These are phyloP conservation scores for Micrasema minimum DNA, from an alignment of 1,140 invertebrate species.

Conservation along the genomic window DNA sequence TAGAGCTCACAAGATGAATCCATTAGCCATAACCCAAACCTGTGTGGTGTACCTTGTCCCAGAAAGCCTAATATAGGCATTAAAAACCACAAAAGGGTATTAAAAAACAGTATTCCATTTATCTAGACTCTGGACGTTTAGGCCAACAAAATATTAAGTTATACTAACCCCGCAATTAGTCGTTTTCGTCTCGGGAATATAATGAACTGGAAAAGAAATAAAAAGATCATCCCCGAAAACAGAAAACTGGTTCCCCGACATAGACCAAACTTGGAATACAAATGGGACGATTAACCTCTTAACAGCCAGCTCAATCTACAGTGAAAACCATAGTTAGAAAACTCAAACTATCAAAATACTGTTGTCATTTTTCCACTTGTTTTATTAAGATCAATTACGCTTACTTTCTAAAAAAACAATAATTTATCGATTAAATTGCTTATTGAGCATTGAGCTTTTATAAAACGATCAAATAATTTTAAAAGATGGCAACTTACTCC, in stretches of 20 bases:
- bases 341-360: too few relatives aligned
- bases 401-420: too few relatives aligned
- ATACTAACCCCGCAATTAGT: slow-evolving; percentile 44
- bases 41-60: background rate
- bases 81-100: slow-evolving; percentile 8
- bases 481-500: too few relatives aligned
- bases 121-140: slow-evolving; percentile 12
- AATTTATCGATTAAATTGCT: too few relatives aligned
- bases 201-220: slow-evolving; percentile 28
- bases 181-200: slow-evolving; percentile 38
- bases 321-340: too few relatives aligned
- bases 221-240: slow-evolving; percentile 27
- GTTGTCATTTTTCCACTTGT: too few relatives aligned
- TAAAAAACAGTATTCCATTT: slow-evolving; percentile 8
- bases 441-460: too few relatives aligned
- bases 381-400: too few relatives aligned
- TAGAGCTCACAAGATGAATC: slow-evolving; percentile 17
- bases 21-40: slow-evolving; percentile 9
- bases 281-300: background rate
- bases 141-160: slow-evolving; percentile 25
- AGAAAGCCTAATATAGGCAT: slow-evolving; percentile 24
- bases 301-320: background rate
- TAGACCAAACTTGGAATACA: background rate
- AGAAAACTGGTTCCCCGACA: slow-evolving; percentile 38
- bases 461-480: too few relatives aligned